These are phyloP conservation scores for Drosophila equinoxialis DNA, from an alignment of 1,140 invertebrate genomes.

Conservation along the genomic window DNA sequence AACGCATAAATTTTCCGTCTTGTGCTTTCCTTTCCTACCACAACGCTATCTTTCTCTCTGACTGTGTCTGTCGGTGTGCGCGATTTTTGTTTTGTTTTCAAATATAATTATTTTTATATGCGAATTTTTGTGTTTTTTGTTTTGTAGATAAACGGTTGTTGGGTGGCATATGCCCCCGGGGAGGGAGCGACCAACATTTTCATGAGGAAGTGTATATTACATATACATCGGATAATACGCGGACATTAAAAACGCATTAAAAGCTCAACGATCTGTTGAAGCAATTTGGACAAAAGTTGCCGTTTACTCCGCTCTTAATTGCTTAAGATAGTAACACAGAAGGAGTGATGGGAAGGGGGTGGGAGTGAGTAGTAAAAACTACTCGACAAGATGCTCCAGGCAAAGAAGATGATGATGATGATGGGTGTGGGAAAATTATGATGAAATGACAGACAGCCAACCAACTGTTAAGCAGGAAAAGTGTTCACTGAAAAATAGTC, in stretches of 20 bases:
- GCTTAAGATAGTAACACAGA: conserved; percentile 13
- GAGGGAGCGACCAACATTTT: not conserved
- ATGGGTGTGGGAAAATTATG: too few relatives aligned
- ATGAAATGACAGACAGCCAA: too few relatives aligned
- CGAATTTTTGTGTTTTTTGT: conserved; percentile 41
- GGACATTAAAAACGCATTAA: conserved; percentile 77
- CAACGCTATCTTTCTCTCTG: conserved; percentile 8
- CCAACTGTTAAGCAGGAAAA: too few relatives aligned
- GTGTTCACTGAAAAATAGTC: not conserved
- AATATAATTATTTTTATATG: conserved; percentile 72
- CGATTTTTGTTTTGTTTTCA: conserved; percentile 53
- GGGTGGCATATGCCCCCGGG: conserved; percentile 19
- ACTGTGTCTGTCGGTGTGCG: conserved; percentile 31
- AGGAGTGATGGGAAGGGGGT: too few relatives aligned
- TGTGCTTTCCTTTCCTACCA: conserved; percentile 2
- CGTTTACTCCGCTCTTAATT: conserved; percentile 13
- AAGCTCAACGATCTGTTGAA: conserved; percentile 72
- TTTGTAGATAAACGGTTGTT: conserved; percentile 24
- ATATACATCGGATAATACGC: conserved; percentile 49
- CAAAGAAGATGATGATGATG: too few relatives aligned
- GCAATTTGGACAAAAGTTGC: conserved; percentile 28
- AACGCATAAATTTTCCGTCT: conserved; percentile 68
- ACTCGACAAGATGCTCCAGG: too few relatives aligned
- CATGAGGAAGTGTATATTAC: conserved; percentile 50
- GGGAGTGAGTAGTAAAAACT: too few relatives aligned